Evolutionary conservation across 2,113 vertebrate genomes (phyloP).

Genomic region (Oreamnos americanus): DNA sequence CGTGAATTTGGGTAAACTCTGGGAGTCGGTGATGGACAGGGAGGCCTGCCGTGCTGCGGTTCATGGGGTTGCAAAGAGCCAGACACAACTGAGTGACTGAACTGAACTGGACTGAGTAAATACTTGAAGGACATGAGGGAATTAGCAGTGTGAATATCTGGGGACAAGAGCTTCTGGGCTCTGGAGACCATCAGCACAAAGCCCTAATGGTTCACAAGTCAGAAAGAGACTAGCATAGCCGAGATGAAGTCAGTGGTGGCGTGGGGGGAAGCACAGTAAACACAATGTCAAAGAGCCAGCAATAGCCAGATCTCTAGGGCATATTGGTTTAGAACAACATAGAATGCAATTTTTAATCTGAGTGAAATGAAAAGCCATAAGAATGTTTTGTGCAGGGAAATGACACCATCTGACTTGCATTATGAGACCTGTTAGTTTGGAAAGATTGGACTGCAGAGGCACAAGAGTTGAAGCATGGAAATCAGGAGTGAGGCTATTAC

Average conservation of each 20-base stretch:
- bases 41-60: accelerated
- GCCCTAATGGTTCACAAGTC: background rate
- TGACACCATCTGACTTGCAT: background rate
- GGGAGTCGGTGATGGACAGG: background rate
- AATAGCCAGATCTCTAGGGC: background rate
- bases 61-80: background rate
- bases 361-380: background rate
- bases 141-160: background rate
- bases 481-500: background rate
- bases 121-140: background rate
- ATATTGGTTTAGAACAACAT: background rate
- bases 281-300: background rate
- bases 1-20: background rate
- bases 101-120: background rate
- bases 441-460: background rate
- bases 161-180: background rate
- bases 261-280: background rate
- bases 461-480: no score
- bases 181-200: background rate
- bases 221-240: background rate
- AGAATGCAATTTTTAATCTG: background rate
- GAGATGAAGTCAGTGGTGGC: background rate
- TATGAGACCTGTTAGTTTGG: background rate
- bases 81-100: background rate
- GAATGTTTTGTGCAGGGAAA: background rate